Base-by-base conservation (phyloP, 2,888 invertebrate genomes). In the Lucinisca nassula region DNA sequence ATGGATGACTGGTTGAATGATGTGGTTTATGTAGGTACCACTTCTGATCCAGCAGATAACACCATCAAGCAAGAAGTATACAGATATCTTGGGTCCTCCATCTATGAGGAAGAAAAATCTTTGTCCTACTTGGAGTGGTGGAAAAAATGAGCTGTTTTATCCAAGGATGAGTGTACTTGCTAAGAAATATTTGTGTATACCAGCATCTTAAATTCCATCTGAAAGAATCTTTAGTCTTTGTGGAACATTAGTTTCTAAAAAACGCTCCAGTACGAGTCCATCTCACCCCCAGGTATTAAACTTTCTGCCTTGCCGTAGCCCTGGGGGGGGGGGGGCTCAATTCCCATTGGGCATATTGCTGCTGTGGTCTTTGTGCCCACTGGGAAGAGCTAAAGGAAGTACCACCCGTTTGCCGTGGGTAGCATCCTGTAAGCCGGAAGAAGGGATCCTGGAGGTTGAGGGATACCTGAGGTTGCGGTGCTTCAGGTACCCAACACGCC, bases 121-220 rank as follows among this genome's bases (percentile, higher is more conserved):
- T 30, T 30, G 17, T 10, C 35, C 12, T 27, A 81, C 0, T n/a
- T 84, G 3, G 51, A 84, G 12, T 88, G 84, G 88, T 84, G 82
- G 88, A 51, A 76, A 49, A 80, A 55, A 87, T 74, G 24, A 79
- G 32, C n/a, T 70, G 24, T 14, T 35, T 30, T 87, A 83, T 27
- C 79, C 83, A 4, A 38, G 73, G 10, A 21, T 87, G 14, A 30
- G 73, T 70, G 49, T 75, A 32, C n/a, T 85, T 21, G 85, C 80
- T 2, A 80, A 30, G 35, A 76, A 81, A 32, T 76, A 81, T 67
- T 38, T 81, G 30, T 38, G 70, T 32, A 40, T 85, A 3, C 85
- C 85, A 6, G 85, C 85, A 6, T 76, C 85, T 6, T 85, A 80
- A 12, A 73, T 85, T 17, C 85, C 80, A 51, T 61, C 67, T 27